These are phyloP conservation scores for Oreortyx pictus DNA, from an alignment of 2,797 vertebrate genomes.

Conservation along the genomic window DNA sequence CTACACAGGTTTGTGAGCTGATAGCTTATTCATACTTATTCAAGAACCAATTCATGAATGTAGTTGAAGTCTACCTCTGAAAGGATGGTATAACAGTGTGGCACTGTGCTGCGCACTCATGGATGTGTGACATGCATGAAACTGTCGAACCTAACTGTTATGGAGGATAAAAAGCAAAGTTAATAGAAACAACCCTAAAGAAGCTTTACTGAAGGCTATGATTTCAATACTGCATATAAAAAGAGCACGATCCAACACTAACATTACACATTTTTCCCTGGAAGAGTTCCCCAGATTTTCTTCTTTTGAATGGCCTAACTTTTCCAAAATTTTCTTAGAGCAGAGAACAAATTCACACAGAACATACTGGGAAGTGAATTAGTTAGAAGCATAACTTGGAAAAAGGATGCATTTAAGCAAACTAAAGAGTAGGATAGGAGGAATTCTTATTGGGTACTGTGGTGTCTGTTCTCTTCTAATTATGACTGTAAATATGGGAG, in stretches of 20 bases:
- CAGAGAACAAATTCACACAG: not conserved
- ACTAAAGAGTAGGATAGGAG: not conserved
- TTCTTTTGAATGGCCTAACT: not conserved
- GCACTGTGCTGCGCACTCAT: not conserved
- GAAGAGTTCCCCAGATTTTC: not conserved
- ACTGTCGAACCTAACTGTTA: not conserved
- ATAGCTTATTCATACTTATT: not conserved
- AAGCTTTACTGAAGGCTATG: not conserved
- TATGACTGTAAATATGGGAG: not conserved
- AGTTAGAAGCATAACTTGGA: not conserved
- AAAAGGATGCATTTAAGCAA: not conserved
- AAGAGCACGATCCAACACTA: not conserved
- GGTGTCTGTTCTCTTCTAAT: not conserved
- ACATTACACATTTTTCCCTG: not conserved
- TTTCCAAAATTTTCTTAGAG: not conserved
- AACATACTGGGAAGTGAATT: not conserved
- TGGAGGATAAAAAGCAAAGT: not conserved
- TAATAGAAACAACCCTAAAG: not conserved
- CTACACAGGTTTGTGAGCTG: not conserved
- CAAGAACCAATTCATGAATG: not conserved
- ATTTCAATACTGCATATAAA: not conserved
- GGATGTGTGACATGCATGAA: not conserved
- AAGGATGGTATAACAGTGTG: not conserved
- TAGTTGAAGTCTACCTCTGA: not conserved
- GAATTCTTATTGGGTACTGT: not conserved